Percentiles rank a stretch among this genome's conserved stretches.
These are phyloP conservation scores for Beris morrisii DNA, from an alignment of 2,888 invertebrate genomes.

Conservation along the genomic window DNA sequence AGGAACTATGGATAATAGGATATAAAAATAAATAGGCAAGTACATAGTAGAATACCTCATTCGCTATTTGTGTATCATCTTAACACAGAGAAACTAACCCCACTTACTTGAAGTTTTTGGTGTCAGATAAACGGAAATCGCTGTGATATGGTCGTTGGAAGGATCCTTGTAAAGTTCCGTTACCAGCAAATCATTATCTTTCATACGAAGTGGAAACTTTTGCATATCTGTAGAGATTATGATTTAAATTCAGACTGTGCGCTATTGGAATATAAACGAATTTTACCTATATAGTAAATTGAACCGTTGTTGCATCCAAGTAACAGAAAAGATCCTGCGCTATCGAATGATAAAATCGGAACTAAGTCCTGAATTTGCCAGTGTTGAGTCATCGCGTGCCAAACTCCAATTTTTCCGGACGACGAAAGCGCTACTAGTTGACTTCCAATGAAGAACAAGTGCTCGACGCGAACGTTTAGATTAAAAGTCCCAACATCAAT, in stretches of 20 bases:
- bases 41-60: no score
- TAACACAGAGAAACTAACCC: slow-evolving; percentile 9
- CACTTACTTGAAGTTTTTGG: slow-evolving; percentile 96
- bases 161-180: slow-evolving; percentile 96
- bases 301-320: slow-evolving; percentile 96
- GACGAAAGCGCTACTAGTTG: slow-evolving; percentile 95
- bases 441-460: slow-evolving; percentile 95
- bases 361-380: slow-evolving; percentile 98
- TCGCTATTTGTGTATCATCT: no score
- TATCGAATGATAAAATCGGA: slow-evolving; percentile 93
- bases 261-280: no score
- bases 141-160: slow-evolving; percentile 92
- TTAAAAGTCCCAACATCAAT: slow-evolving; percentile 86
- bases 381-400: slow-evolving; percentile 98
- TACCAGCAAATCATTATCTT: slow-evolving; percentile 96
- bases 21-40: no score
- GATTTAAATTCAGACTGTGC: no score
- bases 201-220: slow-evolving; percentile 98
- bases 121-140: slow-evolving; percentile 97
- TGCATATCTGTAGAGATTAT: slow-evolving; percentile 82
- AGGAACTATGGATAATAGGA: no score
- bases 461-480: slow-evolving; percentile 89
- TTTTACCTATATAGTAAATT: slow-evolving; percentile 90
- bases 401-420: slow-evolving; percentile 95
- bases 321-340: slow-evolving; percentile 92